phyloP scores from a whole-genome alignment of 35 echinoderm and acorn worm genomes.

The Heliocidaris tuberculata region DNA sequence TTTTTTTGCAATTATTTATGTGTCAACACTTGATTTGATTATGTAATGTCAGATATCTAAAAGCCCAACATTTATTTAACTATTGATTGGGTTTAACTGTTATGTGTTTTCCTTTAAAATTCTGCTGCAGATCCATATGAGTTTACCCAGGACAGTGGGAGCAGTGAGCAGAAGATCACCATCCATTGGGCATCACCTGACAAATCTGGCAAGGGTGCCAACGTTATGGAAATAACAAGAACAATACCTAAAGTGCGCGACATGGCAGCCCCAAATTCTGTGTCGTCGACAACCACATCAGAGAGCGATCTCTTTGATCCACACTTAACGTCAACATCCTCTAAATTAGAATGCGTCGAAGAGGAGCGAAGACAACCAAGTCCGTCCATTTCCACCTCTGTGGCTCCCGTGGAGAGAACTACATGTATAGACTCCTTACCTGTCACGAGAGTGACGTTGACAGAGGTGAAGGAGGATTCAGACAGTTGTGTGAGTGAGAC shows the following conservation, averaged over 20 bases:
- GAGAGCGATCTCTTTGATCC: constrained; percentile 94
- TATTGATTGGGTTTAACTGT: neutral
- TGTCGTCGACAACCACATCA: constrained; percentile 73
- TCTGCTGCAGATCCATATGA: constrained; percentile 80
- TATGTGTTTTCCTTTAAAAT: neutral
- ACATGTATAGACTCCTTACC: constrained; percentile 38
- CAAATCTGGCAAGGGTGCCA: constrained; percentile 66
- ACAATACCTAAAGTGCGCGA: constrained; percentile 77
- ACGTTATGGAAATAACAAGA: constrained; percentile 82
- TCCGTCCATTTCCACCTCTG: constrained; percentile 47
- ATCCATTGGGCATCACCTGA: constrained; percentile 81
- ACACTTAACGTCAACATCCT: constrained; percentile 60
- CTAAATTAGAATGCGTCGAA: constrained; percentile 3
- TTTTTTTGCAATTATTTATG: neutral
- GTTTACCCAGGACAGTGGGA: constrained; percentile 69
- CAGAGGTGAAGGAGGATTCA: constrained; percentile 58
- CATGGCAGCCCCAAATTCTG: constrained; percentile 65
- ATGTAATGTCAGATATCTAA: too few relatives aligned
- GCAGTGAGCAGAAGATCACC: constrained; percentile 87
- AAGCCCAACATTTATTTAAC: too few relatives aligned
- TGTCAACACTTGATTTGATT: neutral
- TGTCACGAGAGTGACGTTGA: constrained; percentile 52
- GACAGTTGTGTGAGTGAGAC: constrained; percentile 68
- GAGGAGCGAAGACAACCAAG: constrained; percentile 35
- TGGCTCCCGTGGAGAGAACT: constrained; percentile 31